Conservation (phyloP, 2,888 invertebrate species). For the Anaspis maculata region DNA sequence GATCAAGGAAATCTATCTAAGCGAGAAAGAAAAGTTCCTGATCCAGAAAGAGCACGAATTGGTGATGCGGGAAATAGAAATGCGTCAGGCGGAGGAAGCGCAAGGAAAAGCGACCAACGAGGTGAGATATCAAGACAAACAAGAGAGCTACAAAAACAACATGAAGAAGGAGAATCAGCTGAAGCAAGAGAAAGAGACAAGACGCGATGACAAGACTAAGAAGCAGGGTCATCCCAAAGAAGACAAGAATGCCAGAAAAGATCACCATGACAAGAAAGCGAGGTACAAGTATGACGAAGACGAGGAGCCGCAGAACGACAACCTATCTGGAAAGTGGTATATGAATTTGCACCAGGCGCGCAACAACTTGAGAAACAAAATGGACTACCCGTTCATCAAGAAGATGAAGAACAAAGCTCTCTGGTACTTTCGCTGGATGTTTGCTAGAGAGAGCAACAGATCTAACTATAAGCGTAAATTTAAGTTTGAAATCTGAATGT, state of each 20-base stretch:
- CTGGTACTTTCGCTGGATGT: slow-evolving; percentile 37
- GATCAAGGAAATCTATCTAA: slow-evolving; percentile 12
- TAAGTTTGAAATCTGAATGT: no score
- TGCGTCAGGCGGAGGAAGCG: slow-evolving; percentile 1
- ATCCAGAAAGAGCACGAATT: slow-evolving; percentile 14
- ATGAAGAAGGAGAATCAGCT: neutral
- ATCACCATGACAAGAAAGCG: neutral
- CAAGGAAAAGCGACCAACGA: neutral
- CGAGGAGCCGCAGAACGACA: slow-evolving; percentile 1
- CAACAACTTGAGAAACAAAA: slow-evolving; percentile 22
- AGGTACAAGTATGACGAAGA: slow-evolving; percentile 3
- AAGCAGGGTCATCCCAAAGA: neutral
- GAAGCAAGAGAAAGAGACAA: slow-evolving; percentile 2
- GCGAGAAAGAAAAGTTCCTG: slow-evolving; percentile 13
- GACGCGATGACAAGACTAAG: neutral
- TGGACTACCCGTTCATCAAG: slow-evolving; percentile 29
- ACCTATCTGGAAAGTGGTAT: slow-evolving; percentile 31
- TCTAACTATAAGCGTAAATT: neutral
- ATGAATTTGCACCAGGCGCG: slow-evolving; percentile 25
- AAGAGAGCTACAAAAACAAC: neutral
- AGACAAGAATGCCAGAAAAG: slow-evolving; percentile 2
- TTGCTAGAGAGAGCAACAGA: slow-evolving; percentile 22
- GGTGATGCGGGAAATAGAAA: slow-evolving; percentile 9
- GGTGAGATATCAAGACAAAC: neutral
- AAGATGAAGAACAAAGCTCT: slow-evolving; percentile 30